Evolutionary conservation across 2,113 vertebrate species (phyloP), one percentile per base, ranked within the genome.

Genomic region (Smithornis capensis): DNA sequence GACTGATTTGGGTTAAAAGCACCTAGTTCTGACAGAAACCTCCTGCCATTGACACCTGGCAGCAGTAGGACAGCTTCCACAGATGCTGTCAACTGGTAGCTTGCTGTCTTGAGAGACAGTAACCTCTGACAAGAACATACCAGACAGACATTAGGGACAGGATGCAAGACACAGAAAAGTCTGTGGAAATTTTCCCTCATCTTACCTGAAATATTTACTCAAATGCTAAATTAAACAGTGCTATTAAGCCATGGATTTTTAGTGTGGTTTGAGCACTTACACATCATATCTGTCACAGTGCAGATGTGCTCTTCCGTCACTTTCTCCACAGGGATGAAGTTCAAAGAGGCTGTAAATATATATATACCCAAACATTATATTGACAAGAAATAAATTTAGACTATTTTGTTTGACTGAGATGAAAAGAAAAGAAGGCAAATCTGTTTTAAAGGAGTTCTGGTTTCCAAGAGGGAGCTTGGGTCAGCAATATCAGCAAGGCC

Each of bases 101-200:
- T 73, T 2, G 1, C 14, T 49, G 7, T 31, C 55, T 70, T 49
- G 25, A 57, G 40, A 5, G 6, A 3, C 70, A 25, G 12, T 16
- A 60, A 27, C 5, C n/a, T 82, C 25, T 0, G 0, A 33, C 15
- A 49, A 59, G 22, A 44, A 83, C 47, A 15, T 18, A 42, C 22
- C 28, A 59, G 63, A 65, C 29, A 71, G 62, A 44, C 10, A 50
- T 56, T 33, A 40, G 12, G 16, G 63, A 50, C 10, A 16, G 7
- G 5, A 67, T 52, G 44, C 40, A 42, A 89, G 11, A 44, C 9
- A 17, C 21, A 28, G 16, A 35, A 28, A 80, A 60, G 28, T 19
- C 59, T 69, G 15, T 17, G 64, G 16, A 80, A 14, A 60, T 52
- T 73, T 65, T 28, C 27, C 19, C 15, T 81, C 28, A 6, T 38